Conservation (phyloP, 2,797 vertebrate species). For the Hyperoplus lanceolatus region DNA sequence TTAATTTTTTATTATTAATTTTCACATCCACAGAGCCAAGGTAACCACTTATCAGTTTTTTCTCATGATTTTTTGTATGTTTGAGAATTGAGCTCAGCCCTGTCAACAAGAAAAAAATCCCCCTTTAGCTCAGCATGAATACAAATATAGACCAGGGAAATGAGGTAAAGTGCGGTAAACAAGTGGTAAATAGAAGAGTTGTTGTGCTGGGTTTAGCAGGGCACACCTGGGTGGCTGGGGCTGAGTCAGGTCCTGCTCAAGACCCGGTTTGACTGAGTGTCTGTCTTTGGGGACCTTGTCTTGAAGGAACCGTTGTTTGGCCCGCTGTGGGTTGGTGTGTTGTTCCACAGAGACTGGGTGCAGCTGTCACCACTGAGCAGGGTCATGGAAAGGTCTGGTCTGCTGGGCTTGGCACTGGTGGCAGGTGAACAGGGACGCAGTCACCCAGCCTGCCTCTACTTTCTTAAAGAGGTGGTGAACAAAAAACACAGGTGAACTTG, state of each 20-base stretch:
- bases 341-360: constrained; percentile 61
- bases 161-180: constrained; percentile 71
- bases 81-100: constrained; percentile 32
- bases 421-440: constrained; percentile 47
- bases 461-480: neutral
- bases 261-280: constrained; percentile 49
- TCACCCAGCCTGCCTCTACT: constrained; percentile 11
- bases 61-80: constrained; percentile 56
- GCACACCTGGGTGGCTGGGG: constrained; percentile 70
- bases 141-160: constrained; percentile 63
- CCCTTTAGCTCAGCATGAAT: constrained; percentile 40
- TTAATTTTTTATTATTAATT: constrained; percentile 38
- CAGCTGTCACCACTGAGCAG: constrained; percentile 62
- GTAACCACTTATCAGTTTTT: constrained; percentile 55
- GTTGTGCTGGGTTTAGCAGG: constrained; percentile 48
- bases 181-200: constrained; percentile 61
- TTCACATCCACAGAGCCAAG: constrained; percentile 15
- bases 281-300: constrained; percentile 49
- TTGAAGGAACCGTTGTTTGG: constrained; percentile 72
- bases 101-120: constrained; percentile 67
- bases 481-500: neutral
- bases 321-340: constrained; percentile 44
- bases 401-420: constrained; percentile 48
- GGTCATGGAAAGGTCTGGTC: constrained; percentile 78
- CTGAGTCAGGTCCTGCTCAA: constrained; percentile 64